Conservation (phyloP, 2,888 invertebrate genomes). For the Allygus modestus region DNA sequence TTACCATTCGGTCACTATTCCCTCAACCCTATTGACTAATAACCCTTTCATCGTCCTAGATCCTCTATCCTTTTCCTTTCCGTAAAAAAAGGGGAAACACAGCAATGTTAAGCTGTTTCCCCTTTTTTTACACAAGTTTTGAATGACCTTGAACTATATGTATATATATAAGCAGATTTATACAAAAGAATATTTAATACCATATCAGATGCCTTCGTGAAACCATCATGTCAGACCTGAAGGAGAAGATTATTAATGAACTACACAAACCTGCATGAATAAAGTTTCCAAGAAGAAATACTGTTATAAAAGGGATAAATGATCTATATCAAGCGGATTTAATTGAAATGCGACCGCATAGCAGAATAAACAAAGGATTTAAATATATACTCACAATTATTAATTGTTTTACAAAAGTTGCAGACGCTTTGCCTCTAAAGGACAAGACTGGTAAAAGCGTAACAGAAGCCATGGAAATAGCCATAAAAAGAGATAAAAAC, state of each 20-base stretch:
- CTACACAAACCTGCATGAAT: slow-evolving; percentile 59
- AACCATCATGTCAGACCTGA: neutral
- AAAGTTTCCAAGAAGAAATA: slow-evolving; percentile 42
- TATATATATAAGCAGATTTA: neutral
- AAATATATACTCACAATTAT: slow-evolving; percentile 51
- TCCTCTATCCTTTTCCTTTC: no score
- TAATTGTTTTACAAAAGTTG: slow-evolving; percentile 56
- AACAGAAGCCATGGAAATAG: slow-evolving; percentile 27
- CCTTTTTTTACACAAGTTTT: neutral
- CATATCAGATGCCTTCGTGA: neutral
- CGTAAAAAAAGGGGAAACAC: neutral
- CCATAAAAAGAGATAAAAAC: slow-evolving; percentile 3
- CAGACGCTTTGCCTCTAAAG: slow-evolving; percentile 54
- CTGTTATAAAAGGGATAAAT: slow-evolving; percentile 57
- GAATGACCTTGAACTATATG: slow-evolving; percentile 4
- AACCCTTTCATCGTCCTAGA: no score
- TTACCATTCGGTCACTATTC: slow-evolving; percentile 52
- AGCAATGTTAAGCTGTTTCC: neutral
- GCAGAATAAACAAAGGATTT: slow-evolving; percentile 38
- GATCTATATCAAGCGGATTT: slow-evolving; percentile 63
- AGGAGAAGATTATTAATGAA: slow-evolving; percentile 53
- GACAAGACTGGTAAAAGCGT: slow-evolving; percentile 57
- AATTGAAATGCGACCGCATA: slow-evolving; percentile 59
- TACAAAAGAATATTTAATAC: neutral
- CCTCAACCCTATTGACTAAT: neutral